Evolutionary conservation across 2,888 invertebrate genomes (phyloP), one percentile per base, ranked within the genome.

Genomic region (Germaria angustata): DNA sequence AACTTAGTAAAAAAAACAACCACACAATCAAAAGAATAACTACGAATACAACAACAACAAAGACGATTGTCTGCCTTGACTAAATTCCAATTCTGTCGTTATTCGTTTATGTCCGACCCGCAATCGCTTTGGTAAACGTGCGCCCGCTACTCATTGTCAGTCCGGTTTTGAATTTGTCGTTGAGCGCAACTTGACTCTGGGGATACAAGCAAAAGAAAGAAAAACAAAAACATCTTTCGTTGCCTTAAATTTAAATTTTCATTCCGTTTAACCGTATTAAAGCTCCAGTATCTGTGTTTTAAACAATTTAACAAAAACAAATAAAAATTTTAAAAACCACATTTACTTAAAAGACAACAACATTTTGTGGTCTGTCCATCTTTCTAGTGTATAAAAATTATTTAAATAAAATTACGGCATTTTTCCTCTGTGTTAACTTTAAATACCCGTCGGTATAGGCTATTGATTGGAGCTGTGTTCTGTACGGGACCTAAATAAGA

Each of bases 81-180:
- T 77, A 81, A 84, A 84, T 81, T 81, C 79, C 85, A 80, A 85
- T 83, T 80, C 75, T 80, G 59, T 81, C 65, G 69, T 82, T 71
- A 39, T 79, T 79, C 69, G 79, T 82, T 81, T 61, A 68, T 79
- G 75, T 79, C 69, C 82, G 72, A 76, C 63, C 71, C 77, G 68
- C 76, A 65, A 68, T 77, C 80, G 84, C 84, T 82, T 82, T 81
- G 44, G 68, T 81, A 69, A 61, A 75, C 72, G 71, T 84, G 76
- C 84, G 84, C 85, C 85, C 86, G 84, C 86, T 85, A 86, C 85
- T 86, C 86, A 85, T 81, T 84, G 84, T 86, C 87, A 88, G 89
- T 88, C 89, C 89, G 89, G 89, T 89, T 89, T 88, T 88, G 84
- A 87, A 86, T 86, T 87, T 87, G 87, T 86, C 84, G 87, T 77